Conservation (phyloP, 1,140 invertebrate genomes). For the silkworm (Bombyx mori) region ASM3026992v2 NC_085126.1:400001-400500, state of each 20-base stretch:
- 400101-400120: no score
- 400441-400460: not conserved
- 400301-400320: slow-evolving; percentile 39
- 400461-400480: not conserved
- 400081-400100: no score
- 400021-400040: no score
- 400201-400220: no score
- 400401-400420: not conserved
- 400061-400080: no score
- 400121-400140: no score
- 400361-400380: not conserved
- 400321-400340: slow-evolving; percentile 23
- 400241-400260: not conserved
- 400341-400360: slow-evolving; percentile 4
- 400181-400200: no score
- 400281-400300: not conserved
- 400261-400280: slow-evolving; percentile 4
- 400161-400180: no score
- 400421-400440: not conserved
- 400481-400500: not conserved
- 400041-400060: no score
- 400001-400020: no score
- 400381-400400: not conserved
- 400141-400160: no score
- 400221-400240: no score